Evolutionary conservation across 2,113 vertebrate genomes (phyloP), one percentile per base, ranked within the genome.

Genomic region (Lophius piscatorius): DNA sequence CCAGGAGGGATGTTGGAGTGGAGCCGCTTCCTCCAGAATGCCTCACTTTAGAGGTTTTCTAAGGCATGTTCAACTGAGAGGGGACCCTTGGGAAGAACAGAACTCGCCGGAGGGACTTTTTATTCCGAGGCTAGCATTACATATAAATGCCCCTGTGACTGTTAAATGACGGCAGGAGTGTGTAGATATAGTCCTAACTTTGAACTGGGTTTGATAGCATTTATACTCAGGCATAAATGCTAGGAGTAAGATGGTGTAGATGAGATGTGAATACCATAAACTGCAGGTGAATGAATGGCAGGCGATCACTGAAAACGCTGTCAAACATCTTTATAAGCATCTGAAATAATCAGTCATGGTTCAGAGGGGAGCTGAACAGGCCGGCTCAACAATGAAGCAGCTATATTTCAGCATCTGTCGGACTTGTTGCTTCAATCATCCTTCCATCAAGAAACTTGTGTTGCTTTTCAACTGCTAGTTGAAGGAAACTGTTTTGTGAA

Each of bases 161-260:
- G n/a, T 65, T 58, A 65, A 52, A 12, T 26, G 61, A 56, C 23
- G 39, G 46, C 6, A 70, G 35, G 52, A 50, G 67, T 22, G 24
- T 48, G 64, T 61, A 76, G 77, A 78, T 66, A 39, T 10, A 36
- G 3, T 2, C 4, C 79, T 73, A 80, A 65, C 76, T 73, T 22
- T 81, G 69, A 76, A 74, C 82, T 36, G 34, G 46, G 28, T 55
- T 63, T 57, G 47, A 73, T 66, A 54, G 62, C 26, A 39, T 72
- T 63, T 31, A 56, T 51, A 61, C 12, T 23, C 38, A 36, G 48
- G 63, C 65, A 36, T 2, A 31, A 7, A 29, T 35, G 58, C 35
- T 17, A 21, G 23, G 46, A 60, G 29, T 2, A 8, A n/a, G n/a
- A n/a, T 45, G 38, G 50, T 13, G 1, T 2, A 38, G 66, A 68